Evolutionary conservation across 2,797 vertebrate genomes (phyloP).

Genomic region (Scolopax bukidnonensis): DNA sequence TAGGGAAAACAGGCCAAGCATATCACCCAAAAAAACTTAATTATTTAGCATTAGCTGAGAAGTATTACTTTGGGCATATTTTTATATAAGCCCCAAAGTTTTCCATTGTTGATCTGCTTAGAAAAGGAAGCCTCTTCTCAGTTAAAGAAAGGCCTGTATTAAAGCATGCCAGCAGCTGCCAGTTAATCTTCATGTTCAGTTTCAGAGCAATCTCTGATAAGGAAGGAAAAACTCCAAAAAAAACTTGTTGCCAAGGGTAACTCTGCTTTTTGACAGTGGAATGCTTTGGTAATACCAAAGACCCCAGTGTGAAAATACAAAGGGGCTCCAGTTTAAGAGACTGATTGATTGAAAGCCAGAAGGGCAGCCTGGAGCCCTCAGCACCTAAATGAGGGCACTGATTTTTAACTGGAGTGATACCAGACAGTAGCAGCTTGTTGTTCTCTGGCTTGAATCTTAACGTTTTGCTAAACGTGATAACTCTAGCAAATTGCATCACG

Average conservation of each 20-base stretch:
- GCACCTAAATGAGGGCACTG: conserved; percentile 68
- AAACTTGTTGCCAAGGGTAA: conserved; percentile 71
- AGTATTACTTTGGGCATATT: background rate
- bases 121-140: conserved; percentile 14
- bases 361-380: conserved; percentile 45
- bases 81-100: background rate
- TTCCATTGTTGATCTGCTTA: background rate
- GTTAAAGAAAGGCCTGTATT: conserved; percentile 11
- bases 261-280: conserved; percentile 64
- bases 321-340: conserved; percentile 67
- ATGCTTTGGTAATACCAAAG: conserved; percentile 66
- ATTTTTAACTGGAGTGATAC: conserved; percentile 71
- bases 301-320: conserved; percentile 72
- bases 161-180: conserved; percentile 60
- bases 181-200: conserved; percentile 58
- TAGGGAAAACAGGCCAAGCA: background rate
- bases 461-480: conserved; percentile 61
- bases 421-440: conserved; percentile 68
- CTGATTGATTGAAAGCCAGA: conserved; percentile 68
- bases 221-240: conserved; percentile 57
- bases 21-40: background rate
- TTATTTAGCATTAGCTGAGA: background rate
- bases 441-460: conserved; percentile 42
- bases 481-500: conserved; percentile 58
- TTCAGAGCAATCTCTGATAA: conserved; percentile 61